phyloP scores from a whole-genome alignment of 2,888 invertebrate genomes.

The Bugulina stolonifera region DNA sequence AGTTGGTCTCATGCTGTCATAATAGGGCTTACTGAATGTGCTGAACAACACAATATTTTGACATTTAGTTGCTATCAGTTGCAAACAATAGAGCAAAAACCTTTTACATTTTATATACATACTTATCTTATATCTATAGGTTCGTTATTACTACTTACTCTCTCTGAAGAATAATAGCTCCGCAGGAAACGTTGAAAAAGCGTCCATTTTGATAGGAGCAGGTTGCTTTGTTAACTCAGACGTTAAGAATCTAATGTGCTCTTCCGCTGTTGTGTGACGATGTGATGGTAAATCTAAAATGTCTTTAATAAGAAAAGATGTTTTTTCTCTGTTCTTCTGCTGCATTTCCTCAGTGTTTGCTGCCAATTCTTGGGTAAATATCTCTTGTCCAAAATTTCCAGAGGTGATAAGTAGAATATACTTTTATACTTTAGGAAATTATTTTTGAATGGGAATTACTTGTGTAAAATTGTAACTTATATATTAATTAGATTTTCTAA shows the following conservation, averaged over 20 bases:
- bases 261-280: neutral
- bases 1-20: no score
- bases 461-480: neutral
- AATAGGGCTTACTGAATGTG: no score
- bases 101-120: no score
- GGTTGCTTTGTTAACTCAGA: neutral
- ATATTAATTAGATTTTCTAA: neutral
- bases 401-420: no score
- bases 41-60: no score
- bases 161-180: neutral
- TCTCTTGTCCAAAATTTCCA: no score
- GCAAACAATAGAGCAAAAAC: no score
- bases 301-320: conserved; percentile 19
- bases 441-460: neutral
- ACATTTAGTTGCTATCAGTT: no score
- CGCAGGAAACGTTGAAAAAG: neutral
- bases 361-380: neutral
- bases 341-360: neutral
- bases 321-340: neutral
- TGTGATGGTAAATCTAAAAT: conserved; percentile 2
- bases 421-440: neutral
- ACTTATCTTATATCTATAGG: no score
- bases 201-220: neutral
- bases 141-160: neutral
- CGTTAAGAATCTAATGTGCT: neutral